These are phyloP conservation scores for Temnothorax nylanderi DNA, from an alignment of 1,140 invertebrate genomes.

Conservation along the genomic window DNA sequence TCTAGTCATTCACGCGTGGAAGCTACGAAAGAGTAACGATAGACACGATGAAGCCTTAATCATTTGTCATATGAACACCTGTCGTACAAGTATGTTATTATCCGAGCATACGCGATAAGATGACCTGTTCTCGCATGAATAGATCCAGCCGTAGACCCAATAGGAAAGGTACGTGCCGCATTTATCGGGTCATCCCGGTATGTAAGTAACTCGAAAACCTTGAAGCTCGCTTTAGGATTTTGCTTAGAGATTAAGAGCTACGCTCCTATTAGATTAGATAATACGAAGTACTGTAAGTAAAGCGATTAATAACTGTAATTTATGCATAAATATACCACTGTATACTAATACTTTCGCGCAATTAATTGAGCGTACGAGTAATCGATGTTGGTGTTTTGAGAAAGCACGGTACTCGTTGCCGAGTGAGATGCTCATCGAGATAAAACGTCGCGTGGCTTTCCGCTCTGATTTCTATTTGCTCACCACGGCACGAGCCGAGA, in stretches of 20 bases:
- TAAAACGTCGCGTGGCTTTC: slow-evolving; percentile 47
- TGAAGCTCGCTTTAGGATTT: neutral
- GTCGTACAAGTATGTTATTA: slow-evolving; percentile 9
- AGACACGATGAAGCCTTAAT: slow-evolving; percentile 15
- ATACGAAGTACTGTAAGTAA: neutral
- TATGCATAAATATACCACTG: neutral
- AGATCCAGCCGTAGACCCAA: neutral
- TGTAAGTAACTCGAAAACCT: neutral
- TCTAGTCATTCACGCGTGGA: neutral
- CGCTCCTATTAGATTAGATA: neutral
- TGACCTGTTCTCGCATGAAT: neutral
- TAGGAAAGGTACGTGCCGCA: neutral
- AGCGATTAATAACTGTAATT: neutral
- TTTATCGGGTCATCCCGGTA: neutral
- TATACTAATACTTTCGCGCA: neutral
- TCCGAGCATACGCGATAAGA: slow-evolving; percentile 12
- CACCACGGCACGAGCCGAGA: slow-evolving; percentile 14
- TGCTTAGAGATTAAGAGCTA: neutral
- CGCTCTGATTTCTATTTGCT: slow-evolving; percentile 60
- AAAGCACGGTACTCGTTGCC: neutral
- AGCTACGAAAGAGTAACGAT: neutral
- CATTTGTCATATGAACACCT: slow-evolving; percentile 8
- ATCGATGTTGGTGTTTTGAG: neutral
- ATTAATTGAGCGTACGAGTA: slow-evolving; percentile 10
- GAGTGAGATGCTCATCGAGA: slow-evolving; percentile 22